Base-by-base conservation (phyloP, 2,113 vertebrate species). In the Pseudopodoces humilis region DNA sequence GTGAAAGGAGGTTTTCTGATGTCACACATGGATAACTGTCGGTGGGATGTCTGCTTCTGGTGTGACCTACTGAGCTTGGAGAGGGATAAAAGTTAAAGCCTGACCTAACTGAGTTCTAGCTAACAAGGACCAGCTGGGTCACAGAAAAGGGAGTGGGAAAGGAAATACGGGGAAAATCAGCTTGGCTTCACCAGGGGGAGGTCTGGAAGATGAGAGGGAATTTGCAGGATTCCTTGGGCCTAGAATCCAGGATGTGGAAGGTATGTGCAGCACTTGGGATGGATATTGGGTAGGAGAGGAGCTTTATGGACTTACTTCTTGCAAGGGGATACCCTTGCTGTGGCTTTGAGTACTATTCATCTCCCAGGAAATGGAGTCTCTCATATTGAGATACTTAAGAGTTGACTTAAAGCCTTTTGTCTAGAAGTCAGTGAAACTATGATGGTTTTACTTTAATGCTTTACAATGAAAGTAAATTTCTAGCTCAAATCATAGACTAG, bases 31-130 rank as follows among this genome's bases (percentile, higher is more conserved):
- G 78, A 87, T 52, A 91, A 47, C 58, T 79, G 78, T 27, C 0
- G 0, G 55, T 87, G 81, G 37, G 78, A 52, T 75, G 84, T 64
- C 77, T 94, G 81, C 69, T 71, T 67, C 60, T 89, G 49, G 9
- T 87, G 65, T 60, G 65, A 95, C 81, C 85, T 90, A 60, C 82
- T 90, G 90, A 80, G 86, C 68, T 94, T 95, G 81, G 93, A 94
- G 59, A 60, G 35, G 50, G 87, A 86, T 95, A 22, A 87, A 92
- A 94, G 78, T 84, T 75, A 75, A 74, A 83, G 63, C 82, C 75
- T 90, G 91, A 92, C 71, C 79, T 87, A 84, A 70, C 43, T 89
- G 62, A 89, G 64, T 92, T 81, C 19, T 76, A 77, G 50, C 62
- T 94, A 91, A 89, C 65, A 92, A 75, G 58, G 65, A 84, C 78